Evolutionary conservation across 2,888 invertebrate genomes (phyloP).

Genomic region (Xanthostigma xanthostigma): DNA sequence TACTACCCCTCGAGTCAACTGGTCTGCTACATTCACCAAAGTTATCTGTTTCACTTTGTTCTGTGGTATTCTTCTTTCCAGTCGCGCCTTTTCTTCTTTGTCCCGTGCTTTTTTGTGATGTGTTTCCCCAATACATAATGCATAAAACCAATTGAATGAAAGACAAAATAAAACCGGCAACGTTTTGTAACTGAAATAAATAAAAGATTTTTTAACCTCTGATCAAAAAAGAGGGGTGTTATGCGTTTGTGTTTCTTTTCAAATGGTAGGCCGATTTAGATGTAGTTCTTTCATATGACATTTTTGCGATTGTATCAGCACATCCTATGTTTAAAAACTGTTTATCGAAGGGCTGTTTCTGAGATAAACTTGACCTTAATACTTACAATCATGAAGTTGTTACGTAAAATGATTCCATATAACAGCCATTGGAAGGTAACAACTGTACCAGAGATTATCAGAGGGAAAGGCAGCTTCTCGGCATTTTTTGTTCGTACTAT

Average conservation of each 20-base stretch:
- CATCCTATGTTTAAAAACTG: too few relatives aligned
- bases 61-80: too few relatives aligned
- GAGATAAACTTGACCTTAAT: slow-evolving; percentile 7
- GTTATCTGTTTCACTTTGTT: too few relatives aligned
- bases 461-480: slow-evolving; percentile 73
- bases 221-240: neutral
- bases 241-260: too few relatives aligned
- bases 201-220: slow-evolving; percentile 10
- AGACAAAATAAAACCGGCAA: slow-evolving; percentile 44
- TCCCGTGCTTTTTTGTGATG: too few relatives aligned
- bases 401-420: slow-evolving; percentile 63
- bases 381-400: slow-evolving; percentile 63
- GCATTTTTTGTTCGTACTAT: slow-evolving; percentile 72
- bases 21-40: too few relatives aligned
- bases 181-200: slow-evolving; percentile 52
- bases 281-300: too few relatives aligned
- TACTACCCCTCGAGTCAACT: too few relatives aligned
- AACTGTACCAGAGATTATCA: slow-evolving; percentile 67
- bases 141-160: slow-evolving; percentile 50
- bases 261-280: too few relatives aligned
- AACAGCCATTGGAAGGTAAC: slow-evolving; percentile 67
- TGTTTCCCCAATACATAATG: slow-evolving; percentile 34
- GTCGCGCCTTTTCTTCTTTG: too few relatives aligned
- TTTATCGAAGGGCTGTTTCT: too few relatives aligned
- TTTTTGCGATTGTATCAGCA: too few relatives aligned